Percentiles rank a stretch among this genome's conserved stretches.
Evolutionary conservation across 1,140 invertebrate species (phyloP).

Genomic region (Pogonomyrmex californicus): DNA sequence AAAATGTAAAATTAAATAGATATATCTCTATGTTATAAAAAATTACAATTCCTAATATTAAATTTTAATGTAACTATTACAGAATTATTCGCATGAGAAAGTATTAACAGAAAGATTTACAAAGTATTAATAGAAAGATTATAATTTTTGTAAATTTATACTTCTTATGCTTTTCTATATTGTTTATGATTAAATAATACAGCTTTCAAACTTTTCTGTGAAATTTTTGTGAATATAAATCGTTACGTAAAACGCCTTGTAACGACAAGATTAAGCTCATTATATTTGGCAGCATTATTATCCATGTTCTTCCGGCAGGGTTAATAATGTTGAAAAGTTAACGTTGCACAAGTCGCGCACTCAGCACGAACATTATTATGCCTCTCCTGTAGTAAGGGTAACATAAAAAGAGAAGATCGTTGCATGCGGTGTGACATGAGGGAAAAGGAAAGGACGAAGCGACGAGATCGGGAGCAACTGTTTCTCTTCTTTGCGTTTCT

Average conservation of each 20-base stretch:
- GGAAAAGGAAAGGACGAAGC: background rate
- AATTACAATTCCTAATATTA: background rate
- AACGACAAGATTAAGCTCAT: slow-evolving; percentile 19
- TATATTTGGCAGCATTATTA: slow-evolving; percentile 54
- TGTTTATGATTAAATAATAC: background rate
- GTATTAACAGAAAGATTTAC: background rate
- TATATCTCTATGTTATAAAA: background rate
- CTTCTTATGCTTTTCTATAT: background rate
- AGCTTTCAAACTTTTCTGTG: background rate
- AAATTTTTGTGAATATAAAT: slow-evolving; percentile 6
- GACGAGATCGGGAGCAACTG: slow-evolving; percentile 56
- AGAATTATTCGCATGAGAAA: too few species aligned
- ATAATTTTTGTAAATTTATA: background rate
- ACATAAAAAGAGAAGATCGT: slow-evolving; percentile 44
- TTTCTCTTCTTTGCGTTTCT: slow-evolving; percentile 55
- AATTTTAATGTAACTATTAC: slow-evolving; percentile 6
- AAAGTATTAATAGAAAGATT: background rate
- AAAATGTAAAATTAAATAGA: background rate
- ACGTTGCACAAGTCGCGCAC: slow-evolving; percentile 35
- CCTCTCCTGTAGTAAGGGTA: slow-evolving; percentile 23
- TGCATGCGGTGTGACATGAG: background rate
- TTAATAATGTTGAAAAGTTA: slow-evolving; percentile 58
- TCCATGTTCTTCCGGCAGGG: slow-evolving; percentile 13
- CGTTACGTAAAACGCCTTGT: background rate
- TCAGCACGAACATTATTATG: slow-evolving; percentile 50